Base-by-base conservation (phyloP, 2,888 invertebrate species). In the Eupelmus urozonus region DNA sequence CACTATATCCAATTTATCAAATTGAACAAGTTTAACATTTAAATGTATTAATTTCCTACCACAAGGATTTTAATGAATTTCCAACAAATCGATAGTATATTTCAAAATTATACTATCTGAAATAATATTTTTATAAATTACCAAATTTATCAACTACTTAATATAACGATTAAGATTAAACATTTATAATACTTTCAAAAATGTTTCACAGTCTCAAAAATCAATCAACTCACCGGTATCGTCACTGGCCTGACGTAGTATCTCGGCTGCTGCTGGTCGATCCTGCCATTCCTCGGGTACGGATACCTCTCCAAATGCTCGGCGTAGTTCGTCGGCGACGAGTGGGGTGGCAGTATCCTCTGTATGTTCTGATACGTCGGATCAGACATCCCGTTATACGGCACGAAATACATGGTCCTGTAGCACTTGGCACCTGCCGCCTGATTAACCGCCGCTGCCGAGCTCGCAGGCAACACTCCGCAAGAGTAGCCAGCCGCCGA, bases 341-440 rank as follows among this genome's bases (percentile, higher is more conserved):
- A 83, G 51, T 86, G 85, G 9, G 87, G 83, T 0, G 86, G 86
- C n/a, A 89, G 65, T 62, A 87, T 87, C 63, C 87, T 85, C 70
- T 89, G 88, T n/a, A 89, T 85, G 29, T 89, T 89, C 74, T 89
- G 89, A 81, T 89, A 89, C 18, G 89, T 88, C 1, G 89, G 89
- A 72, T 89, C 89, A 4, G 88, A 82, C 1, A 87, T 72, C 2
- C 89, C 87, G 74, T 86, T 88, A 82, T 88, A 89, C 9, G 89
- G 89, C 2, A 89, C 88, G n/a, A 89, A 84, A 71, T 89, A 89
- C 89, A 89, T 88, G 2, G 89, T 89, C 7, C 88, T 84, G 66
- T 89, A 89, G 66, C 89, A 89, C 77, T 88, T 89, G 55, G 86
- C 85, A 23, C 82, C 83, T 4, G 80, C 81, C 51, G 63, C 79